Conservation (phyloP, 2,888 invertebrate genomes). For the Deilephila porcellus region DNA sequence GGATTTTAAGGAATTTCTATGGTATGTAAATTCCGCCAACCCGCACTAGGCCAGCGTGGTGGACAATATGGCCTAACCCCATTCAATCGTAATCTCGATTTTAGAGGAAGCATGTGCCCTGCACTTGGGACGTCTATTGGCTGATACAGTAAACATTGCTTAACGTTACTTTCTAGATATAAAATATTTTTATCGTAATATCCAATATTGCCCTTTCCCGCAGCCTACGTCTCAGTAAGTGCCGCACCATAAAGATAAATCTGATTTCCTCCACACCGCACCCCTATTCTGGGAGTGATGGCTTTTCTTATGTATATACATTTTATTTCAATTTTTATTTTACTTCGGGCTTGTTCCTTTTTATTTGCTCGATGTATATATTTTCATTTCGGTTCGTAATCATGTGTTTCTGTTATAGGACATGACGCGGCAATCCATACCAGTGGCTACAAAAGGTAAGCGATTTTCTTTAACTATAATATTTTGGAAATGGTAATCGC, state of each 20-base stretch:
- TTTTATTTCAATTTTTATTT: slow-evolving; percentile 48
- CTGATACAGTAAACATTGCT: neutral
- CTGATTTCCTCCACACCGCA: slow-evolving; percentile 28
- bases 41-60: too few relatives aligned
- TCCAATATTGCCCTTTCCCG: neutral
- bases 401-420: slow-evolving; percentile 76
- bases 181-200: neutral
- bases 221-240: neutral
- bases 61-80: too few relatives aligned
- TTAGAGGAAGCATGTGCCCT: too few relatives aligned
- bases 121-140: neutral
- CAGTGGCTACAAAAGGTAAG: slow-evolving; percentile 82
- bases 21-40: too few relatives aligned
- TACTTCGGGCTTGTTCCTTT: slow-evolving; percentile 12
- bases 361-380: slow-evolving; percentile 32
- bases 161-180: neutral
- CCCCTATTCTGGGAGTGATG: slow-evolving; percentile 19
- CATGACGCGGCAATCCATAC: slow-evolving; percentile 84
- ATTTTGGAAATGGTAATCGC: neutral
- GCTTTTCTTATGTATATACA: slow-evolving; percentile 33
- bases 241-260: neutral
- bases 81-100: too few relatives aligned
- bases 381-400: slow-evolving; percentile 44
- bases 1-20: too few relatives aligned
- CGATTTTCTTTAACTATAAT: slow-evolving; percentile 33